Conservation (phyloP, 2,113 vertebrate species). For the Gnathonemus longibarbis region DNA sequence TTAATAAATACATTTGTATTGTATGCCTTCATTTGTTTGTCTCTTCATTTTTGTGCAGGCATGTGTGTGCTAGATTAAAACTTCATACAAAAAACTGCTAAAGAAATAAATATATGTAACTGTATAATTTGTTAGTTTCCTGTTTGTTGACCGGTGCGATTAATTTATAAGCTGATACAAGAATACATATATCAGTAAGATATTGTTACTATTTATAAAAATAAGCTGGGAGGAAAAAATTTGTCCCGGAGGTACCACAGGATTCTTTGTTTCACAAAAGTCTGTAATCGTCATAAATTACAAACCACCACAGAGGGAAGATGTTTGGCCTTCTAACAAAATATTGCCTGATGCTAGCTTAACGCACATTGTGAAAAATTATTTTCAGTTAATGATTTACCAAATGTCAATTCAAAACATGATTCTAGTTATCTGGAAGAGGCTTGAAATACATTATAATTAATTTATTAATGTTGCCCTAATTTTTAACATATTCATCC, state of each 20-base stretch:
- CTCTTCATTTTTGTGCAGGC: neutral
- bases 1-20: slow-evolving; percentile 32
- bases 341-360: neutral
- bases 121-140: neutral
- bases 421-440: neutral
- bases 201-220: neutral
- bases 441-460: neutral
- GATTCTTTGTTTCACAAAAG: neutral
- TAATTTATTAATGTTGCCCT: neutral
- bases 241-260: neutral
- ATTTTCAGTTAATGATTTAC: neutral
- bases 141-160: neutral
- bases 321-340: neutral
- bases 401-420: neutral
- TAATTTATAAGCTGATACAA: neutral
- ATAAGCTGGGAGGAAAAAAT: neutral
- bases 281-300: neutral
- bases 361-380: neutral
- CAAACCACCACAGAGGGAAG: neutral
- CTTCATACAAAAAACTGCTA: too few relatives aligned
- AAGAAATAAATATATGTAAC: neutral
- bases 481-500: neutral
- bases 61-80: neutral
- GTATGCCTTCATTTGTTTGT: slow-evolving; percentile 9
- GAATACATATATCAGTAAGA: neutral